These are phyloP conservation scores for Hystrix brachyura DNA, from an alignment of 2,113 vertebrate genomes.

Conservation along the genomic window DNA sequence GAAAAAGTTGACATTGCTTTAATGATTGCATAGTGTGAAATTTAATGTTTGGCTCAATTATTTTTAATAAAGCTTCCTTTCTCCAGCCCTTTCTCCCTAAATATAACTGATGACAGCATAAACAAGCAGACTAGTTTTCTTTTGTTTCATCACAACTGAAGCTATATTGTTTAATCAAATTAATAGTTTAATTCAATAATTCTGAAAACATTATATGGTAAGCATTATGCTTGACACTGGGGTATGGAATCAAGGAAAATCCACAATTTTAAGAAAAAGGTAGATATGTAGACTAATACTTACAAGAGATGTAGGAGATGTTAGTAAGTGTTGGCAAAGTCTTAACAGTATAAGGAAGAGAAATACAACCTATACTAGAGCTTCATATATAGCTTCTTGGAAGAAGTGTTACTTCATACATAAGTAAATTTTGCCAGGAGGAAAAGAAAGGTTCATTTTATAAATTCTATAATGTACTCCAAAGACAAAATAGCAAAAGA, in stretches of 20 bases:
- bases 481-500: background rate
- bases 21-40: background rate
- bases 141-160: background rate
- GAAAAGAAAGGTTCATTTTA: background rate
- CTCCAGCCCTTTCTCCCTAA: background rate
- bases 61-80: background rate
- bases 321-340: background rate
- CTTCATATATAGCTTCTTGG: background rate
- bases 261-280: background rate
- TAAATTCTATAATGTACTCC: background rate
- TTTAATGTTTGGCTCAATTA: background rate
- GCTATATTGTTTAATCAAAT: background rate
- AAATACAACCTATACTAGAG: background rate
- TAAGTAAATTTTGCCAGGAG: background rate
- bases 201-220: background rate
- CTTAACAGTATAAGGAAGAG: background rate
- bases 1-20: background rate
- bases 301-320: background rate
- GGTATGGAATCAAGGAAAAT: background rate
- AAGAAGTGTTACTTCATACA: rapidly evolving
- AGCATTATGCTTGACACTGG: background rate
- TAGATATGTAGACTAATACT: background rate
- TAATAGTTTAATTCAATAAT: background rate
- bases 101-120: background rate
- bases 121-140: background rate